Conservation (phyloP, 2,888 invertebrate species). For the Thecophora atra region DNA sequence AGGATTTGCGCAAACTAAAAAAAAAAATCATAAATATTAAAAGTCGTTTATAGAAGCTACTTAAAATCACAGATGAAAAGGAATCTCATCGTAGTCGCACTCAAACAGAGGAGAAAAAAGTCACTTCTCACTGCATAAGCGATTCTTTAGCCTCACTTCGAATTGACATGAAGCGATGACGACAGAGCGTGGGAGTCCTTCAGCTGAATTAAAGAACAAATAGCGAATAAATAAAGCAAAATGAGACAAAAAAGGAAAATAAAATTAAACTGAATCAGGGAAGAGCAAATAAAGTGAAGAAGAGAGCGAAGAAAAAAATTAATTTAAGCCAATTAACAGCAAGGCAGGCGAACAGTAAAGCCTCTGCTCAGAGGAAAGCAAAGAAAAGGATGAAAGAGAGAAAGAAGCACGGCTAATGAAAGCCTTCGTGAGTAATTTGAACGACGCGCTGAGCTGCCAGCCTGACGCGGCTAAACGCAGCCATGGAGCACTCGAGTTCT, state of each 20-base stretch:
- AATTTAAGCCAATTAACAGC: conserved; percentile 36
- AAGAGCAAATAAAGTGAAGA: neutral
- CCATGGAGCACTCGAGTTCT: neutral
- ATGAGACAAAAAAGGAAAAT: neutral
- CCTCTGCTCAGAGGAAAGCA: too few species aligned
- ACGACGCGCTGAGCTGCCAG: neutral
- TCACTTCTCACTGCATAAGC: neutral
- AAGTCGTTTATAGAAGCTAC: neutral
- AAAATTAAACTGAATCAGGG: neutral
- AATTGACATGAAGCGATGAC: conserved; percentile 7
- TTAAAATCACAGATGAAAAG: neutral
- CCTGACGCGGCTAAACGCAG: too few species aligned
- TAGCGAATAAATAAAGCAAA: neutral
- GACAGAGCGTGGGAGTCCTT: neutral
- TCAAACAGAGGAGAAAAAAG: conserved; percentile 6
- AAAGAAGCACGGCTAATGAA: neutral
- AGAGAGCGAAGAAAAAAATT: neutral
- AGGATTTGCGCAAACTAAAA: neutral
- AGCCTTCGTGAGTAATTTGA: neutral
- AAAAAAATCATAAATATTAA: neutral
- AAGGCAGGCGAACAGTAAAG: conserved; percentile 29
- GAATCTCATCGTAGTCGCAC: neutral
- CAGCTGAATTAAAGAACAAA: neutral
- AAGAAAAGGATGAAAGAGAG: neutral
- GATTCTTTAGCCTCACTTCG: neutral